These are phyloP conservation scores for Sebastolobus alascanus DNA, from an alignment of 2,797 vertebrate genomes.

Conservation along the genomic window DNA sequence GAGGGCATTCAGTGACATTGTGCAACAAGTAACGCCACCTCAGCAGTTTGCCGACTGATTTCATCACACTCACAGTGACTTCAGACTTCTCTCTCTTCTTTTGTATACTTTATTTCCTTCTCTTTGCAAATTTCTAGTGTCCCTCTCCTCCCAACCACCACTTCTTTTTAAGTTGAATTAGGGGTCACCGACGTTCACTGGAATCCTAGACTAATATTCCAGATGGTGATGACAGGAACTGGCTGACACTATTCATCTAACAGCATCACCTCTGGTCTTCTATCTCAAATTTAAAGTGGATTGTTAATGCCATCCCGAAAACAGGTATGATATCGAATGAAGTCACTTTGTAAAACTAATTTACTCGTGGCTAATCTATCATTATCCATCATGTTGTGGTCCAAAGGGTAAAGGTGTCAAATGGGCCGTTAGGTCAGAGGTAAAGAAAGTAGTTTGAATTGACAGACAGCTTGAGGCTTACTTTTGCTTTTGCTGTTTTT, in stretches of 20 bases:
- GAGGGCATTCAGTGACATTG: background rate
- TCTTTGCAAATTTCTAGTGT: slow-evolving; percentile 4
- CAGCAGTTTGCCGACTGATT: slow-evolving; percentile 58
- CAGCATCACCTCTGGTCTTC: slow-evolving; percentile 70
- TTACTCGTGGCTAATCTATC: background rate
- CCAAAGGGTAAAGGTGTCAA: background rate
- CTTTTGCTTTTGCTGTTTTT: background rate
- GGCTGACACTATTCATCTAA: slow-evolving; percentile 82
- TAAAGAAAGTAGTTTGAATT: slow-evolving; percentile 4
- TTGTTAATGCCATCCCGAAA: slow-evolving; percentile 3
- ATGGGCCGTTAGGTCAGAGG: background rate
- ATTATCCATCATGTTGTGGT: background rate
- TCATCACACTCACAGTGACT: slow-evolving; percentile 39
- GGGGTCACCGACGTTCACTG: slow-evolving; percentile 84
- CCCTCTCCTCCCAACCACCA: background rate
- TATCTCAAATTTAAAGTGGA: slow-evolving; percentile 3
- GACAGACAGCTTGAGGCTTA: background rate
- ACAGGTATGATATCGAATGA: background rate
- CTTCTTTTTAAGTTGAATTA: slow-evolving; percentile 83
- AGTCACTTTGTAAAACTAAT: slow-evolving; percentile 1
- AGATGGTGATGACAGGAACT: slow-evolving; percentile 84
- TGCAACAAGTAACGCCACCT: slow-evolving; percentile 29
- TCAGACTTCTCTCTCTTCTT: slow-evolving; percentile 3
- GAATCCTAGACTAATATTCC: slow-evolving; percentile 88
- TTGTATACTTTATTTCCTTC: slow-evolving; percentile 16